These are phyloP conservation scores for Tenebrosternarchus preto DNA, from an alignment of 2,113 vertebrate species.

Conservation along the genomic window DNA sequence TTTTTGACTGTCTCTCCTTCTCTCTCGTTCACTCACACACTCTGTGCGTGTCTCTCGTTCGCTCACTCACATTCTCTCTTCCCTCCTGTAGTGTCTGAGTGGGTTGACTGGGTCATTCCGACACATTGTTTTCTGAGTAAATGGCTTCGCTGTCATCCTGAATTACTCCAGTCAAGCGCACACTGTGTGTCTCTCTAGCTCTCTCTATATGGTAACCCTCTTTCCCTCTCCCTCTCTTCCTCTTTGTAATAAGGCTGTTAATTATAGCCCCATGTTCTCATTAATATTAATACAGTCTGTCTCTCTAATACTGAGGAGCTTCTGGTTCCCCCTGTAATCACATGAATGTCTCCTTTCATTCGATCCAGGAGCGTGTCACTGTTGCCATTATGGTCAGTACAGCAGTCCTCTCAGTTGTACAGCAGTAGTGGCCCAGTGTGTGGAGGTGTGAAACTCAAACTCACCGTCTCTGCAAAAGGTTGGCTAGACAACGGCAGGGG, in stretches of 20 bases:
- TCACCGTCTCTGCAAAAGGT: neutral
- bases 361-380: neutral
- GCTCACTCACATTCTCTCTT: neutral
- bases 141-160: constrained; percentile 42
- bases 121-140: constrained; percentile 24
- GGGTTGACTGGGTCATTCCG: constrained; percentile 31
- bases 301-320: constrained; percentile 9
- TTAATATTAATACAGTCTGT: constrained; percentile 41
- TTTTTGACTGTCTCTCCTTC: neutral
- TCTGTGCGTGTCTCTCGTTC: no score
- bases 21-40: neutral
- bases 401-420: neutral
- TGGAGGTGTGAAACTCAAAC: neutral
- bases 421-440: neutral
- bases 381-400: neutral
- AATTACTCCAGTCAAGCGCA: constrained; percentile 40
- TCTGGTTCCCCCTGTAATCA: constrained; percentile 21
- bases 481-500: no score
- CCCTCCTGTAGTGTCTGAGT: constrained; percentile 1
- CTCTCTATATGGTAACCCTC: neutral
- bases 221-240: constrained; percentile 12
- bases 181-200: constrained; percentile 17
- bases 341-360: constrained; percentile 23
- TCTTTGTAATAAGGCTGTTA: constrained; percentile 42
- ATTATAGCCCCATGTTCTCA: constrained; percentile 44